phyloP scores from a whole-genome alignment of 2,888 invertebrate species.

The Pseudanteris insignis region DNA sequence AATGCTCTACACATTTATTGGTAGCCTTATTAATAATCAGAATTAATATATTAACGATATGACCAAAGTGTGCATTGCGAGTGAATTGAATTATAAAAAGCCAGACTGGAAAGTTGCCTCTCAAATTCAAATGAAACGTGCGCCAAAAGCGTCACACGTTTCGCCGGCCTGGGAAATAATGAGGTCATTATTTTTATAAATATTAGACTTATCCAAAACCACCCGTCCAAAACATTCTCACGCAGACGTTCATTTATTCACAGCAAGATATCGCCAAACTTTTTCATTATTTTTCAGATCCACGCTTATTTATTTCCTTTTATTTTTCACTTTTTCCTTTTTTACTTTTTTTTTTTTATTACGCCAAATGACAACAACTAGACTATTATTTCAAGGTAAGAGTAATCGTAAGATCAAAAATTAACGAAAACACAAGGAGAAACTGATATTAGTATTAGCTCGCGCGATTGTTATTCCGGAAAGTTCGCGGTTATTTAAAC shows the following conservation, averaged over 20 bases:
- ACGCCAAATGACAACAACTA: slow-evolving; percentile 11
- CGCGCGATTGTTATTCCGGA: slow-evolving; percentile 8
- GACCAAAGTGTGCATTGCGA: slow-evolving; percentile 22
- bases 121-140: slow-evolving; percentile 40
- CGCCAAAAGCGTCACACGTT: slow-evolving; percentile 34
- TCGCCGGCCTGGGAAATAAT: slow-evolving; percentile 14
- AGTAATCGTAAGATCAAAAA: slow-evolving; percentile 10
- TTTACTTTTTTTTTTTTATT: not conserved
- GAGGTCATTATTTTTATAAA: slow-evolving; percentile 36
- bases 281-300: not conserved
- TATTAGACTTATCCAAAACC: slow-evolving; percentile 20
- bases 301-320: not conserved
- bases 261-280: slow-evolving; percentile 4
- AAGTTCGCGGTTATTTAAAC: slow-evolving; percentile 24
- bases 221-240: slow-evolving; percentile 10
- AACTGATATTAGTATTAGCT: slow-evolving; percentile 5
- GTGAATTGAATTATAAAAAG: slow-evolving; percentile 34
- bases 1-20: no score
- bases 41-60: no score
- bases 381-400: slow-evolving; percentile 12
- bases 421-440: not conserved
- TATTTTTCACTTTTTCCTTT: slow-evolving; percentile 5
- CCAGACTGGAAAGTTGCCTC: slow-evolving; percentile 22
- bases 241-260: slow-evolving; percentile 3
- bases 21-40: no score